Evolutionary conservation across 2,113 vertebrate genomes (phyloP).

Genomic region (Aythya baeri): DNA sequence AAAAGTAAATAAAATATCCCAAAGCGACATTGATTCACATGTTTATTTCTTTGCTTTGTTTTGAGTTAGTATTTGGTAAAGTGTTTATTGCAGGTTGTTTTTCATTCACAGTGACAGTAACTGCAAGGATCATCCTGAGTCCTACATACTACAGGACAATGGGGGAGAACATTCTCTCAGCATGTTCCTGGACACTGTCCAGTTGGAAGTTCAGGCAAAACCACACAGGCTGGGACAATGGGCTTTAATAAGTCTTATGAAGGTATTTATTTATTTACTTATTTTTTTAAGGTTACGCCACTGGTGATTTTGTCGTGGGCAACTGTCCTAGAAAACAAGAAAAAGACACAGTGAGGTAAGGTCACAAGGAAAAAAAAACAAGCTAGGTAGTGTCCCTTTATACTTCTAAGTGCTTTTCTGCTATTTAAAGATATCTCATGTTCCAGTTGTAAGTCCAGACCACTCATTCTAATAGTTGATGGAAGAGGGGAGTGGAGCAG

Average conservation of each 20-base stretch:
- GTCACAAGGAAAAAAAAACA: background rate
- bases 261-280: no score
- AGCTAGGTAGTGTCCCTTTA: background rate
- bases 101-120: background rate
- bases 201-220: background rate
- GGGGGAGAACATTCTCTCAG: background rate
- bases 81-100: background rate
- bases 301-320: rapidly evolving
- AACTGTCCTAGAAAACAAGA: background rate
- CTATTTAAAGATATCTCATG: background rate
- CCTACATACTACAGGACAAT: rapidly evolving
- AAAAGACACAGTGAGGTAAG: background rate
- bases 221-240: background rate
- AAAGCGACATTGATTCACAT: background rate
- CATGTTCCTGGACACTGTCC: background rate
- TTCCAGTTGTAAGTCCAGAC: background rate
- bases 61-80: background rate
- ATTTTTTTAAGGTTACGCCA: background rate
- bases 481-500: background rate
- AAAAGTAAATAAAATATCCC: background rate
- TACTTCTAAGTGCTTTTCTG: background rate
- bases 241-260: background rate
- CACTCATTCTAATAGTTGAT: background rate
- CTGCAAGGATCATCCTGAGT: rapidly evolving
- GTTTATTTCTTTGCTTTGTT: background rate